Conservation (phyloP, 2,113 vertebrate genomes). For the Psilopogon haemacephalus region DNA sequence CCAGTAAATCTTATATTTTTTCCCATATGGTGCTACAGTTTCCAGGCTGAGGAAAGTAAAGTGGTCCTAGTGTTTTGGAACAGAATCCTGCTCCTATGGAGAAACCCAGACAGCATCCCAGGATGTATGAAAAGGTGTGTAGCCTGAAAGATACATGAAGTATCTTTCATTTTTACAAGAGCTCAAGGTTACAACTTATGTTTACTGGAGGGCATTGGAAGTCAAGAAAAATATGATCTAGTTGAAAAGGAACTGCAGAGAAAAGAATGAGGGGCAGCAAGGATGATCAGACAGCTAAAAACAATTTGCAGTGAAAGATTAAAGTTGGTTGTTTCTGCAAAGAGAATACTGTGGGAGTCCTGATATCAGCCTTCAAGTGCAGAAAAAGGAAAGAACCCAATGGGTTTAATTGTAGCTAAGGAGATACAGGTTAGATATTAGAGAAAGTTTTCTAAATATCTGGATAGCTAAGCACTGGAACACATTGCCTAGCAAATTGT, state of each 20-base stretch:
- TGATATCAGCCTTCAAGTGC: background rate
- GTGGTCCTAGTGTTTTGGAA: background rate
- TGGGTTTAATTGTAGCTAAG: background rate
- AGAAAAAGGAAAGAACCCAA: background rate
- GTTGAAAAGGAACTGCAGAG: background rate
- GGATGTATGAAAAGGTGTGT: background rate
- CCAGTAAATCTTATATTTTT: background rate
- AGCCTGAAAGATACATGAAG: background rate
- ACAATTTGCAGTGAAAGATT: background rate
- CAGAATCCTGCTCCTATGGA: background rate
- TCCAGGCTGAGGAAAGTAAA: background rate
- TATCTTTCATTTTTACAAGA: background rate
- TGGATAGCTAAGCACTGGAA: background rate
- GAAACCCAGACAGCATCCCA: background rate
- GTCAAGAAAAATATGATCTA: background rate
- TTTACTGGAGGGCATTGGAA: background rate
- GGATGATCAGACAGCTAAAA: background rate
- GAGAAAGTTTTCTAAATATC: background rate
- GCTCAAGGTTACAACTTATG: background rate
- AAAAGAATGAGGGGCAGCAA: fast-evolving
- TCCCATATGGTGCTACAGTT: background rate
- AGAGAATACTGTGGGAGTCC: background rate
- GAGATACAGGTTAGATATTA: background rate
- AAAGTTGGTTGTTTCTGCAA: background rate
- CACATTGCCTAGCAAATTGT: background rate